Base-by-base conservation (phyloP, 1,140 invertebrate genomes). In the Grapholita molesta region DNA sequence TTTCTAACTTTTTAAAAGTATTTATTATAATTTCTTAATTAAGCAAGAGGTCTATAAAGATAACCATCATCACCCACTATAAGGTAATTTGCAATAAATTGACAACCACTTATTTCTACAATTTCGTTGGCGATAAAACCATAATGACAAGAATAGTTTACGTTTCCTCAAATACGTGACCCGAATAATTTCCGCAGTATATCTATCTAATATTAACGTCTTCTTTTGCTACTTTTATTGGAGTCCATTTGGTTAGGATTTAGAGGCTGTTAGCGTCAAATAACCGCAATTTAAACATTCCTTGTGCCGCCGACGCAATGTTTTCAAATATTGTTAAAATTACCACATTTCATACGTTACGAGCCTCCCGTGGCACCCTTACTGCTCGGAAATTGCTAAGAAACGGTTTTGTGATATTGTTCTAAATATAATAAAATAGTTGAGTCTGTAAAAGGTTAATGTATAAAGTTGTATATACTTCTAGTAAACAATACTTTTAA, bases 181-280 rank as follows among this genome's bases (percentile, higher is more conserved):
- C 55, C n/a, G 42, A 15, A 21, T 48, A 18, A 48, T 15, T 48
- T 42, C 18, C 18, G 25, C 35, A 24, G 68, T 71, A 68, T 75
- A 72, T 73, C 55, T 68, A 70, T 66, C 70, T 57, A 66, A 38
- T 75, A 75, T 70, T 75, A 78, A 76, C 64, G 18, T 64, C 70
- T 55, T 48, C 52, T 70, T 78, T 77, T 72, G 70, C 71, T 66
- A 75, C 71, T 79, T 80, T 80, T 77, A 79, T 80, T 80, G 52
- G 70, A 74, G 74, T 77, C 73, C 72, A 79, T 81, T 81, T 68
- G 65, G 73, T 76, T 61, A 74, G 72, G 75, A 79, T 78, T 83
- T 80, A 78, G 65, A 35, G 77, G 77, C 79, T 78, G 74, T 83
- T 83, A 79, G 70, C 72, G 73, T 79, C 76, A 69, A 76, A 82